These are phyloP conservation scores for Heterochromis multidens DNA, from an alignment of 2,113 vertebrate genomes.

Conservation along the genomic window DNA sequence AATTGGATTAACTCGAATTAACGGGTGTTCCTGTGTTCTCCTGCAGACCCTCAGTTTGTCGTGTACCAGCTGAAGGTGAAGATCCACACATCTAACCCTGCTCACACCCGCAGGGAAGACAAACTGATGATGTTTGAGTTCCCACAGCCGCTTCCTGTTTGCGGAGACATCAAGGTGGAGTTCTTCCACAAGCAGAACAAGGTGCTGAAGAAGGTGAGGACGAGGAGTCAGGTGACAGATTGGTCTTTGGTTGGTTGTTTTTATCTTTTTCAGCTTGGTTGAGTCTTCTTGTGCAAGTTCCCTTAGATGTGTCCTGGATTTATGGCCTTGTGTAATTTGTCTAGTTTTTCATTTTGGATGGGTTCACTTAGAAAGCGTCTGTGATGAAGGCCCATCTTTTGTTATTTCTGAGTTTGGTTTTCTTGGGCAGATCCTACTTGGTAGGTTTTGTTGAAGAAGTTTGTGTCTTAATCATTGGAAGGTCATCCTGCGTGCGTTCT, in stretches of 20 bases:
- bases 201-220: constrained; percentile 95
- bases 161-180: constrained; percentile 98
- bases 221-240: neutral
- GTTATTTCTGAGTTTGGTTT: neutral
- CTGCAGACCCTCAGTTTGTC: constrained; percentile 93
- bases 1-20: neutral
- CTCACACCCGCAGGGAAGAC: constrained; percentile 88
- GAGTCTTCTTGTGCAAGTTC: neutral
- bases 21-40: neutral
- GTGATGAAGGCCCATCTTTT: neutral
- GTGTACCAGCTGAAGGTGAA: constrained; percentile 98
- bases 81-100: constrained; percentile 91
- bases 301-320: no score
- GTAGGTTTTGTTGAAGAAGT: no score
- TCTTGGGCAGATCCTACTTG: neutral
- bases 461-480: no score
- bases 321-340: neutral
- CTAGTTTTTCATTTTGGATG: neutral
- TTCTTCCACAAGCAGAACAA: constrained; percentile 99
- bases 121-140: constrained; percentile 95
- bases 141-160: constrained; percentile 92
- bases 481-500: no score
- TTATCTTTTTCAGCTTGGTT: neutral
- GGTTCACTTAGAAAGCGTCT: neutral
- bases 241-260: neutral